Evolutionary conservation across 1,140 invertebrate genomes (phyloP), one percentile per base, ranked within the genome.

Genomic region (Penaeus indicus): DNA sequence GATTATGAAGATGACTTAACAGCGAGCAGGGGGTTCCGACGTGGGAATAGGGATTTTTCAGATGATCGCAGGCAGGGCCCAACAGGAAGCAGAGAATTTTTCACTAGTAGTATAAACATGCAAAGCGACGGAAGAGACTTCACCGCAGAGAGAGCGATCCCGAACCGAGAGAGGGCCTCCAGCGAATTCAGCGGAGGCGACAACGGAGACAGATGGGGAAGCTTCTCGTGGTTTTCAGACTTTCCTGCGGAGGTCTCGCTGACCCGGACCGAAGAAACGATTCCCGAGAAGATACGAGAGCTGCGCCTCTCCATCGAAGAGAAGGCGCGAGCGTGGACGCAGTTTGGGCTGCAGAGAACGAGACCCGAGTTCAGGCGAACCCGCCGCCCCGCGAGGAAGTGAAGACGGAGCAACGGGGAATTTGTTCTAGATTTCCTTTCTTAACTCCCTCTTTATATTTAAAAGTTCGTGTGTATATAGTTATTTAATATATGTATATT

Each of bases 211-310:
- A 10, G 75, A 38, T 27, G 75, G n/a, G 75, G 47, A 38, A 25
- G 75, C 21, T 78, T 78, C 47, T 27, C n/a, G 21, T 78, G 75
- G 75, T 78, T 47, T 2, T 78, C 75, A 21, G 27, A 38, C 75
- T 27, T 47, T 11, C 75, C 75, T 25, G 27, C 75, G 13, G 32
- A 27, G 32, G n/a, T 78, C 13, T 54, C 61, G 32, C 42, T 54
- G 11, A 32, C 69, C 1, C 32, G 69, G 8, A 77, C 25, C 10
- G 32, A 32, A 22, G 78, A 63, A 4, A 21, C 78, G 25, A 75
- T 88, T n/a, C 86, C 86, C 10, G 79, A 88, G 25, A 88, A 88
- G 62, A 88, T 88, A 10, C n/a, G 54, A 47, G 86, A 88, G 42
- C 25, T 88, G 32, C 67, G 86, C 27, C 80, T 27, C 19, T 82